Percentiles rank a stretch among this genome's conserved stretches.
phyloP scores from a whole-genome alignment of 1,140 invertebrate species.

The Drosophila lacteicornis region DNA sequence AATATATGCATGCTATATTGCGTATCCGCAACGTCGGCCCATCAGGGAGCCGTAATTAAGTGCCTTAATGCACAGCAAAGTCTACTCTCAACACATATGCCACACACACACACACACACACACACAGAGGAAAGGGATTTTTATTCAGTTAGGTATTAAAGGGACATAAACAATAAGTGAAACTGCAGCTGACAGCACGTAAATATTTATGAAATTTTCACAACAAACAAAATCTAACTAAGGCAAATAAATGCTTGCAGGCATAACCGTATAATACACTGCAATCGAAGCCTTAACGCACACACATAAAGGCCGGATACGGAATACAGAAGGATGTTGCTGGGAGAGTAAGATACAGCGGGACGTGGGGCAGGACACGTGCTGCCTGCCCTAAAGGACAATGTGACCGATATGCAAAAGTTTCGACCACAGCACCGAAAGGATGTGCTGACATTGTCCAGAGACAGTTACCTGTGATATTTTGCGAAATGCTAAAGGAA shows the following conservation, averaged over 20 bases:
- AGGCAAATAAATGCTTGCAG: slow-evolving; percentile 63
- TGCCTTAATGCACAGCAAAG: slow-evolving; percentile 34
- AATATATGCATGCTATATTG: slow-evolving; percentile 6
- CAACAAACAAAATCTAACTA: slow-evolving; percentile 61
- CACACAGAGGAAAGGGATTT: slow-evolving; percentile 21
- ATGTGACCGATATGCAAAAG: slow-evolving; percentile 73
- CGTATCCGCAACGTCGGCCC: slow-evolving; percentile 35
- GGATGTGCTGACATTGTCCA: slow-evolving; percentile 71
- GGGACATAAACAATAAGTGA: slow-evolving; percentile 47
- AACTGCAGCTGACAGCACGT: slow-evolving; percentile 56
- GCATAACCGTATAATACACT: slow-evolving; percentile 65
- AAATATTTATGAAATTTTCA: slow-evolving; percentile 70
- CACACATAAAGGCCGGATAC: slow-evolving; percentile 18
- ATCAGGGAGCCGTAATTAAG: slow-evolving; percentile 47
- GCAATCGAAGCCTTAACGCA: slow-evolving; percentile 67
- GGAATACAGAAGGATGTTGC: not conserved
- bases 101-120: not conserved
- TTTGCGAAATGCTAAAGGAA: slow-evolving; percentile 64
- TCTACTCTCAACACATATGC: slow-evolving; percentile 32
- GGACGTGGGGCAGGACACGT: slow-evolving; percentile 47
- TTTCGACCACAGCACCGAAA: slow-evolving; percentile 49
- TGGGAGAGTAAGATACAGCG: slow-evolving; percentile 20
- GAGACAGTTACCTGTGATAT: slow-evolving; percentile 74
- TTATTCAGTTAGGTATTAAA: slow-evolving; percentile 46
- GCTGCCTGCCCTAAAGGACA: slow-evolving; percentile 56